These are phyloP conservation scores for Diplodus sargus DNA, from an alignment of 2,797 vertebrate genomes.

Conservation along the genomic window DNA sequence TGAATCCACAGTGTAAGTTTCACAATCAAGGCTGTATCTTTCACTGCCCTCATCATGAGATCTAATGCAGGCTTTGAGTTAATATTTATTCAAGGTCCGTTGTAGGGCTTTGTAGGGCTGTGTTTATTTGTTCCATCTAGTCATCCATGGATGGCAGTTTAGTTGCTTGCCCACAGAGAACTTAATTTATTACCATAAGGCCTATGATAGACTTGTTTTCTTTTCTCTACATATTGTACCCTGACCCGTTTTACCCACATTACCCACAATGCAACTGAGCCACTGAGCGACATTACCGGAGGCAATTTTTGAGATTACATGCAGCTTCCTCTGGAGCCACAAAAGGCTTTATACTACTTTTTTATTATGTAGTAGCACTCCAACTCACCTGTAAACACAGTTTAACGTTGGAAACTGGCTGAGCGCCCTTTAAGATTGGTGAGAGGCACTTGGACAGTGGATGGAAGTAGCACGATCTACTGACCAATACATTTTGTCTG, in stretches of 20 bases:
- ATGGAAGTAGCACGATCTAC: not conserved
- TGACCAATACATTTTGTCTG: not conserved
- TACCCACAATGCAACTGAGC: no score
- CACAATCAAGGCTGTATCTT: not conserved
- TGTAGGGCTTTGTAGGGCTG: not conserved
- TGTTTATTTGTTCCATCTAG: constrained; percentile 1
- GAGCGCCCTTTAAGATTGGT: no score
- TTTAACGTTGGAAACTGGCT: no score
- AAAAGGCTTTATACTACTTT: no score
- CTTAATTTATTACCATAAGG: not conserved
- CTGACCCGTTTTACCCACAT: no score
- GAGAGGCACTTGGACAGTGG: not conserved
- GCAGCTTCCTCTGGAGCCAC: no score
- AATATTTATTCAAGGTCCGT: constrained; percentile 23
- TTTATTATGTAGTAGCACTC: no score
- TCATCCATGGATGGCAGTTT: not conserved
- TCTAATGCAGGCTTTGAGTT: constrained; percentile 19
- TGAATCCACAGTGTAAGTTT: not conserved
- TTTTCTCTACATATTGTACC: not conserved
- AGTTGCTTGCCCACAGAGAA: not conserved
- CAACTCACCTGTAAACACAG: no score
- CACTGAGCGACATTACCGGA: no score
- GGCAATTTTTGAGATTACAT: no score
- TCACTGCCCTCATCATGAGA: not conserved
- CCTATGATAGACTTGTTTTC: not conserved